Evolutionary conservation across 37 sponge, comb jelly and placozoan genomes (phyloP).

Genomic region (Beroe forskalii): DNA sequence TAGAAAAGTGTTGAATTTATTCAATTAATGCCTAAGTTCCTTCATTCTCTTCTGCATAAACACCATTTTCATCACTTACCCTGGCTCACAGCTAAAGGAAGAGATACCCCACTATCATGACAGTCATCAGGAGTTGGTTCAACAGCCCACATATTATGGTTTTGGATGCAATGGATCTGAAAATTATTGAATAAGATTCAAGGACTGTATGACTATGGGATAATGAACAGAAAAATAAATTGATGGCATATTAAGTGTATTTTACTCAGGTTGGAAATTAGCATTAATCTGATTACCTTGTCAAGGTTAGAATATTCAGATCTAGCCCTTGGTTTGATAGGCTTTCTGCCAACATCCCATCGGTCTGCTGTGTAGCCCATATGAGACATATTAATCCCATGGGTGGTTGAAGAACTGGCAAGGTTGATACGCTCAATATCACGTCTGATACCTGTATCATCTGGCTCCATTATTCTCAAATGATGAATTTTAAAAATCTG

Average conservation of each 20-base stretch:
- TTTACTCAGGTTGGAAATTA: too few relatives aligned
- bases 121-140: conserved; percentile 12
- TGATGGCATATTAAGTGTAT: too few relatives aligned
- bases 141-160: not conserved
- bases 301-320: conserved; percentile 26
- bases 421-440: conserved; percentile 3
- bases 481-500: too few relatives aligned
- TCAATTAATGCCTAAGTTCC: too few relatives aligned
- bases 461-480: conserved; percentile 20
- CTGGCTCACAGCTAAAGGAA: conserved; percentile 2
- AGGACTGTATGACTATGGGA: too few relatives aligned
- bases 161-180: not conserved
- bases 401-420: not conserved
- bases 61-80: too few relatives aligned
- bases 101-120: conserved; percentile 39
- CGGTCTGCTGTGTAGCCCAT: not conserved
- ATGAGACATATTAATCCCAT: not conserved
- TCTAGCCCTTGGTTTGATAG: conserved; percentile 22
- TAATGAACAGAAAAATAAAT: not conserved
- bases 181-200: too few relatives aligned
- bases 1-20: too few relatives aligned
- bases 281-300: not conserved
- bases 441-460: not conserved
- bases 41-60: too few relatives aligned
- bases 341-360: conserved; percentile 6